A percentile compares a stretch with the other conserved stretches of the same genome.
These are phyloP conservation scores for Oryzias dopingdopingensis DNA, from an alignment of 2,797 vertebrate genomes.

Conservation along the genomic window DNA sequence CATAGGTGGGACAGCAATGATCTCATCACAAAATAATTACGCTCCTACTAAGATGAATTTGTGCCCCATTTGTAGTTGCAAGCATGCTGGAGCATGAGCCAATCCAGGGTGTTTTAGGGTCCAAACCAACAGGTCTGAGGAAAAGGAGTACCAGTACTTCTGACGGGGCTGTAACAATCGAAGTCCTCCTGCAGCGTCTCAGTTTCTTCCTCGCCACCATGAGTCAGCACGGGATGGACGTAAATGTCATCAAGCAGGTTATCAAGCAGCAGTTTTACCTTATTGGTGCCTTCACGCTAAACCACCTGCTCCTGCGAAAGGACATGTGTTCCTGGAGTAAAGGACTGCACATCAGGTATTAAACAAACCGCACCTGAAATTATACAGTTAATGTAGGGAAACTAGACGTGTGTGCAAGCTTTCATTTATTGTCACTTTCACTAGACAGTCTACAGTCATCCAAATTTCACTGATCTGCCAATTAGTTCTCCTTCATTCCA, in stretches of 20 bases:
- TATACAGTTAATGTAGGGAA: not conserved
- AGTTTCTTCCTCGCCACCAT: slow-evolving; percentile 85
- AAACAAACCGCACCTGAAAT: not conserved
- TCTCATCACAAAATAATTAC: not conserved
- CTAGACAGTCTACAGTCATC: no score
- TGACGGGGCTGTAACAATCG: slow-evolving; percentile 84
- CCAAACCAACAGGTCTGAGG: slow-evolving; percentile 91
- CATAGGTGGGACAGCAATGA: slow-evolving; percentile 81
- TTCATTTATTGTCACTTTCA: not conserved
- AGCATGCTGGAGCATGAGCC: slow-evolving; percentile 97
- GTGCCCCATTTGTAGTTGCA: slow-evolving; percentile 75
- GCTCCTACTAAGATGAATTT: not conserved
- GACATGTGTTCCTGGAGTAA: slow-evolving; percentile 99
- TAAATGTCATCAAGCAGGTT: slow-evolving; percentile 88
- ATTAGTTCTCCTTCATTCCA: no score
- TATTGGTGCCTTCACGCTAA: slow-evolving; percentile 88
- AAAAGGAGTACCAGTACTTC: slow-evolving; percentile 87
- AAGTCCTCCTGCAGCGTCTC: slow-evolving; percentile 88
- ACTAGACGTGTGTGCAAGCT: not conserved
- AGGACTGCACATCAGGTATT: slow-evolving; percentile 95
- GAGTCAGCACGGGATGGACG: slow-evolving; percentile 89
- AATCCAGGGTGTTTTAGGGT: slow-evolving; percentile 88
- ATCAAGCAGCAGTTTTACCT: slow-evolving; percentile 93
- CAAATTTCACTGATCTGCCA: no score
- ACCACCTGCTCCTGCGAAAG: slow-evolving; percentile 94